A percentile compares a stretch with the other conserved stretches of the same genome.
Conservation (phyloP, 2,113 vertebrate genomes). For the zebrafish (Danio rerio) region DNA sequence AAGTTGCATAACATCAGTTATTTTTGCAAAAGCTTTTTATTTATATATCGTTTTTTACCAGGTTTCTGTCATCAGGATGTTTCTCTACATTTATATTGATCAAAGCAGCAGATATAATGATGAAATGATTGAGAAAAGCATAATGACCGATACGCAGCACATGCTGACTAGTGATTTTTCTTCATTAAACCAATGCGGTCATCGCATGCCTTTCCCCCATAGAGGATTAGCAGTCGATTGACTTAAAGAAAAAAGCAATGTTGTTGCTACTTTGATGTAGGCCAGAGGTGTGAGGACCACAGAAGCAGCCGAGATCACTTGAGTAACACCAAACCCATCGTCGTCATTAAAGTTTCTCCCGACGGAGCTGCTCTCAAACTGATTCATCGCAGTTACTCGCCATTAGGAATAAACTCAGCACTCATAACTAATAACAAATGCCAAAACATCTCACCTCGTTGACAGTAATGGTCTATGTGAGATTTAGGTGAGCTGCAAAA, state of each 20-base stretch:
- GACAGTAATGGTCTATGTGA: constrained; percentile 58
- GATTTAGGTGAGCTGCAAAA: constrained; percentile 53
- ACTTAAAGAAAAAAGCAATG: background rate
- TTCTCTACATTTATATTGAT: no score
- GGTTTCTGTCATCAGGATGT: no score
- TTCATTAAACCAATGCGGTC: background rate
- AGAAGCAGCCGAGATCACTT: constrained; percentile 29
- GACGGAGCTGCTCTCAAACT: constrained; percentile 38
- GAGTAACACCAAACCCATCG: constrained; percentile 38
- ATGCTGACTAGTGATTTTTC: background rate
- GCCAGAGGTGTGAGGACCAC: background rate
- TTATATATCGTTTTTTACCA: no score
- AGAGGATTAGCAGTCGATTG: background rate
- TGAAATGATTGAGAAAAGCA: no score
- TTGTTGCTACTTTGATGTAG: constrained; percentile 27
- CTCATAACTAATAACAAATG: constrained; percentile 61
- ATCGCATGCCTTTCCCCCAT: background rate
- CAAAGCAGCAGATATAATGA: no score
- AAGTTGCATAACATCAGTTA: no score
- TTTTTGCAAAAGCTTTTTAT: no score
- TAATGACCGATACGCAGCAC: background rate
- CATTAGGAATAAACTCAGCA: constrained; percentile 54
- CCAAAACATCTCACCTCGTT: constrained; percentile 58
- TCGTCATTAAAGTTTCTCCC: constrained; percentile 33
- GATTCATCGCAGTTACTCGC: constrained; percentile 49